A percentile compares a stretch with the other conserved stretches of the same genome.
Conservation (phyloP, 2,113 vertebrate genomes). For the Myrmecobius fasciatus region DNA sequence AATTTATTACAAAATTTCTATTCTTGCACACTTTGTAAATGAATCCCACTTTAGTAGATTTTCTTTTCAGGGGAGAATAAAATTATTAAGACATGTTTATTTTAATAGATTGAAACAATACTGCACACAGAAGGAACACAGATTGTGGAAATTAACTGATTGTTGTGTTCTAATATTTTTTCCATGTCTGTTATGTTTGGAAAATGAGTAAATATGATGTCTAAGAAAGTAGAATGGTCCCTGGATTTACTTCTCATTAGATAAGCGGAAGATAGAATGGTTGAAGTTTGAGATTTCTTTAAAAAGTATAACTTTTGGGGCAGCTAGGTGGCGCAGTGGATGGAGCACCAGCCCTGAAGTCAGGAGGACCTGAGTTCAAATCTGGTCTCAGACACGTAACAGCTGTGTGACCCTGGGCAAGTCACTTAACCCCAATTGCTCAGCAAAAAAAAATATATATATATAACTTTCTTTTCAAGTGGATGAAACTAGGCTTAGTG, state of each 20-base stretch:
- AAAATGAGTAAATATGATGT: slow-evolving; percentile 86
- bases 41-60: slow-evolving; percentile 63
- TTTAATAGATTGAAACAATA: slow-evolving; percentile 67
- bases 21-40: slow-evolving; percentile 75
- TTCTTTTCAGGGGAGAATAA: slow-evolving; percentile 54
- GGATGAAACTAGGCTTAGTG: slow-evolving; percentile 24
- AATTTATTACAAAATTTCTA: slow-evolving; percentile 77
- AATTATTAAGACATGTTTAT: slow-evolving; percentile 69
- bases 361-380: too few relatives aligned
- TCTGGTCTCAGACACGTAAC: too few relatives aligned
- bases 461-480: slow-evolving; percentile 54
- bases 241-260: slow-evolving; percentile 82
- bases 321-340: too few relatives aligned
- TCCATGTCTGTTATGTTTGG: slow-evolving; percentile 83
- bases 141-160: slow-evolving; percentile 76
- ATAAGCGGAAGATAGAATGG: slow-evolving; percentile 36
- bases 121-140: slow-evolving; percentile 76
- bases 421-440: too few relatives aligned
- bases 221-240: slow-evolving; percentile 80
- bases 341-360: too few relatives aligned
- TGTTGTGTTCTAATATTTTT: slow-evolving; percentile 83
- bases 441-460: too few relatives aligned
- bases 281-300: slow-evolving; percentile 48
- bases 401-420: too few relatives aligned
- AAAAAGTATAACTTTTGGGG: too few relatives aligned